Base-by-base conservation (phyloP, 2,113 vertebrate genomes). In the Orthonyx spaldingii region DNA sequence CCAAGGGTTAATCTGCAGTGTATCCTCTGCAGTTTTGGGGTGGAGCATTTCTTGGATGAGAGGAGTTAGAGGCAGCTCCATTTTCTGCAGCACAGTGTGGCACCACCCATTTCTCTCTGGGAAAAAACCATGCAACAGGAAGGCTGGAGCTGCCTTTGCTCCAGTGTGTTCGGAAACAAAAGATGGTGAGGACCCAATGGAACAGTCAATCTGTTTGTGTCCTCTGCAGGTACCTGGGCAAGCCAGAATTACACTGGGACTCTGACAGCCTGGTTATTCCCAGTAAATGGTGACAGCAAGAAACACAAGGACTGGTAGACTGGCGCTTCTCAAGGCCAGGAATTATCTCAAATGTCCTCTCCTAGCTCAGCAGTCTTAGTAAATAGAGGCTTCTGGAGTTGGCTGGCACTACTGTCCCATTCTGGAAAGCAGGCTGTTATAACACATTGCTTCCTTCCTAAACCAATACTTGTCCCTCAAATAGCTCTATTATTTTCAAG, bases 381-480 rank as follows among this genome's bases (percentile, higher is more conserved):
- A 78, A 83, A 74, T 7, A 70, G 65, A 47, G 52, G 11, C 61
- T 57, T 49, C 9, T 92, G 81, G 75, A 88, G 56, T 0, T 84
- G 85, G 60, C 87, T 74, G 60, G 71, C 71, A 35, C 37, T 21
- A 1, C 35, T 32, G 39, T 44, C 28, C 41, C 3, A 2, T 74
- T 69, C 39, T 92, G 71, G 87, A 66, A 77, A 88, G 66, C 79
- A 49, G 66, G 35, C 79, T 89, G 39, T 70, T 82, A 7, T 1
- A 95, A 39, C 94, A 91, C 26, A 33, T 20, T 87, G 76, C 63
- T 94, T 96, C 81, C 89, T 96, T 94, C 81, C 87, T 87, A 83
- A 95, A 91, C 72, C 64, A 79, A 49, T 91, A 64, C 50, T 82
- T 86, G 75, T 84, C 35, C 63, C 35, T 79, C 76, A 78, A 93